Conservation (phyloP, 2,113 vertebrate species). For the Elephas maximus region DNA sequence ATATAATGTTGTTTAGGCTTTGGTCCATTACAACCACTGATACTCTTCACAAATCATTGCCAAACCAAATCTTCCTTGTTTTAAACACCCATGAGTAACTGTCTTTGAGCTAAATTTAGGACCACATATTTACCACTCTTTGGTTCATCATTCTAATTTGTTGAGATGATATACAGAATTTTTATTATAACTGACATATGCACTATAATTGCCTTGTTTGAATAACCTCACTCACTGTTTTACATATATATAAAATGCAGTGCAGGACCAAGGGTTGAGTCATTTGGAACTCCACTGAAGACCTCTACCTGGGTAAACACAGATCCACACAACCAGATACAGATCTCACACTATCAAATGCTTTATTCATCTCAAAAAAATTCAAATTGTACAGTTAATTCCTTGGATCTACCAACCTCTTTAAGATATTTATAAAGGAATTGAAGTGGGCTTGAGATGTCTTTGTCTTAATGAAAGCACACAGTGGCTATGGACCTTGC, state of each 20-base stretch:
- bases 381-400: neutral
- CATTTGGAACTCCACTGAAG: neutral
- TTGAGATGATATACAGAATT: neutral
- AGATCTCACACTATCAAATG: neutral
- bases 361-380: neutral
- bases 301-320: neutral
- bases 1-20: neutral
- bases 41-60: neutral
- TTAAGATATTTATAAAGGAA: neutral
- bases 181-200: neutral
- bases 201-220: neutral
- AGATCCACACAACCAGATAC: neutral
- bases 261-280: neutral
- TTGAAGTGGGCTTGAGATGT: neutral
- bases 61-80: neutral
- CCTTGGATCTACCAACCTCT: neutral
- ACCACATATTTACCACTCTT: neutral
- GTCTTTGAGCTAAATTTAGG: neutral
- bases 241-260: neutral
- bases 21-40: neutral
- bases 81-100: neutral
- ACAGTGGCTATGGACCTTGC: neutral
- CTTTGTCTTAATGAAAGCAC: neutral
- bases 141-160: neutral
- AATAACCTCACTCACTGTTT: neutral